A percentile compares a stretch with the other conserved stretches of the same genome.
These are phyloP conservation scores for Agonopterix alstromeriana DNA, from an alignment of 2,888 invertebrate species.

Conservation along the genomic window DNA sequence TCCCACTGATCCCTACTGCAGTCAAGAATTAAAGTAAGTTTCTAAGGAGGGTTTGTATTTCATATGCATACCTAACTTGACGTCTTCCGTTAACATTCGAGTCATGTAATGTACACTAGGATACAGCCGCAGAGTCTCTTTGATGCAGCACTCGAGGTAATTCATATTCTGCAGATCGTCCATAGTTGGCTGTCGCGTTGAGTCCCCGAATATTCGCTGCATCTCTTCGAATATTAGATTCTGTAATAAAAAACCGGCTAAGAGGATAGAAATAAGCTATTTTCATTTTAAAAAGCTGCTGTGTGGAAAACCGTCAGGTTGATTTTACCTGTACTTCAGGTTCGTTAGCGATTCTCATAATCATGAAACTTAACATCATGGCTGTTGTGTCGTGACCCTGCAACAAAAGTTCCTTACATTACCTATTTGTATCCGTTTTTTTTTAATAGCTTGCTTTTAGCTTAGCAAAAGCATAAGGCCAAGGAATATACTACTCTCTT, in stretches of 20 bases:
- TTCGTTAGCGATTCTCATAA: conserved; percentile 67
- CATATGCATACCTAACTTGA: conserved; percentile 68
- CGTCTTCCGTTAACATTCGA: conserved; percentile 72
- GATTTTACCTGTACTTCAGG: conserved; percentile 52
- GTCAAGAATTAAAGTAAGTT: too few species aligned
- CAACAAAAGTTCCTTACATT: conserved; percentile 12
- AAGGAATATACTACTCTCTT: too few species aligned
- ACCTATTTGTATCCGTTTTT: too few species aligned
- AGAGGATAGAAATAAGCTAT: too few species aligned
- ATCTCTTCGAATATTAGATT: conserved; percentile 59
- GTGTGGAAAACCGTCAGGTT: neutral
- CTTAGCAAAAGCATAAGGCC: too few species aligned
- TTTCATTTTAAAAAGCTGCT: too few species aligned
- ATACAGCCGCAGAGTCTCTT: conserved; percentile 80
- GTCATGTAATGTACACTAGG: conserved; percentile 83
- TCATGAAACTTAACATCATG: conserved; percentile 53
- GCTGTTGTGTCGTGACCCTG: conserved; percentile 81
- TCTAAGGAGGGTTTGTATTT: too few species aligned
- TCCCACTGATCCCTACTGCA: too few species aligned
- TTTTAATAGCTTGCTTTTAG: too few species aligned
- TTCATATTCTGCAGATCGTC: conserved; percentile 78
- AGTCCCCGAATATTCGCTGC: conserved; percentile 77
- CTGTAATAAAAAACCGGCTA: conserved; percentile 20
- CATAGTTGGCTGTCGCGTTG: conserved; percentile 76
- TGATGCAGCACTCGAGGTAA: conserved; percentile 82